Evolutionary conservation across 1,140 invertebrate genomes (phyloP), one percentile per base, ranked within the genome.

Genomic region (Acromyrmex echinatior): DNA sequence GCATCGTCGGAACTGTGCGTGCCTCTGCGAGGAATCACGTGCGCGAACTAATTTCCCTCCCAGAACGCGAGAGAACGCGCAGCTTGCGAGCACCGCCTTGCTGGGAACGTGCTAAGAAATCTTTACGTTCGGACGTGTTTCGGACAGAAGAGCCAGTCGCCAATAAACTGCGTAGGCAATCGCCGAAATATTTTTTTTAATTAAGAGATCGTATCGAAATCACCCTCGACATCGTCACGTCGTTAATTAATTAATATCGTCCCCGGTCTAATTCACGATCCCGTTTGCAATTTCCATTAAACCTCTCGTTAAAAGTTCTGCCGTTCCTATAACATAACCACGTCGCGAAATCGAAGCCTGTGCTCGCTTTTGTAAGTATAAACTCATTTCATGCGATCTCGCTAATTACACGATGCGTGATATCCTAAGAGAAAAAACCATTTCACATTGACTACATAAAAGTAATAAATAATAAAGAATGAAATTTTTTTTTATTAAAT

Each of bases 1-100:
- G 85, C 68, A 18, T 25, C 51, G 18, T 12, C 51, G 76, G 77
- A 79, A 86, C 87, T 58, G 90, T 93, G 93, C 92, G 92, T 92
- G 89, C 90, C 90, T 90, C 86, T 78, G 35, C 87, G 87, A 86
- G 86, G 90, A 93, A 93, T 94, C 92, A 93, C 93, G 92, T 89
- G 91, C 91, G 79, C 87, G 63, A 90, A 92, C 92, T 93, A 93
- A 93, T 94, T 93, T 92, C 89, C 92, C 82, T 73, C 87, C 56
- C 85, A 86, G 90, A 88, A 86, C 35, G 90, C 88, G 82, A 86
- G 86, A 66, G 87, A 87, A 89, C 51, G 80, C 77, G 70, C 89
- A 70, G 53, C 84, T 62, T 66, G 87, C 66, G 56, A 53, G 16
- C 78, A 70, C 68, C 63, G 49, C 63, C 63, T 62, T 58, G 62